Percentiles rank a stretch among this genome's conserved stretches.
Conservation (phyloP, 2,113 vertebrate genomes). For the Protobothrops mucrosquamatus region DNA sequence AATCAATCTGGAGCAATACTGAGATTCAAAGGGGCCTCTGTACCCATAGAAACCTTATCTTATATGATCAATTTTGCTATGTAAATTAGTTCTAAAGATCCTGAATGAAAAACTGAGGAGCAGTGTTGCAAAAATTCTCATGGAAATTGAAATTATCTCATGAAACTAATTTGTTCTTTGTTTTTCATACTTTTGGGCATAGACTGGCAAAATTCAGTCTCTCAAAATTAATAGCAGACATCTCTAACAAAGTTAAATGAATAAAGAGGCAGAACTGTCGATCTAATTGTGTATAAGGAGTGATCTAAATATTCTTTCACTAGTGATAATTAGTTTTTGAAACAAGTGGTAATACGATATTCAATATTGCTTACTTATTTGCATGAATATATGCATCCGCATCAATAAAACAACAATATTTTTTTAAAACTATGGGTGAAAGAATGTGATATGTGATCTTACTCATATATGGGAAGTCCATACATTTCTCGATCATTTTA, state of each 20-base stretch:
- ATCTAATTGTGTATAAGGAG: background rate
- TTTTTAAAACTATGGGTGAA: background rate
- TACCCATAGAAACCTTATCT: background rate
- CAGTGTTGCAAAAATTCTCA: background rate
- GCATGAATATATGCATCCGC: accelerated
- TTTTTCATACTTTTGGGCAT: background rate
- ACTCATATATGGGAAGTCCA: background rate
- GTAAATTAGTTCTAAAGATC: background rate
- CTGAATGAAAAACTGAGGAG: background rate
- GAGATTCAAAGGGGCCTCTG: background rate
- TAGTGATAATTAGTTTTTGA: background rate
- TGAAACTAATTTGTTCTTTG: background rate
- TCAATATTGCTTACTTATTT: background rate
- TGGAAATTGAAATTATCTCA: background rate
- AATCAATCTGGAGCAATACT: background rate
- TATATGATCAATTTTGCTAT: background rate
- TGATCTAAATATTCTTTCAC: background rate
- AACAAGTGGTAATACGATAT: background rate
- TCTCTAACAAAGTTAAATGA: background rate
- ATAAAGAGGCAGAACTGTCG: background rate
- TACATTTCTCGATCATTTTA: background rate
- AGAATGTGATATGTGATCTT: background rate
- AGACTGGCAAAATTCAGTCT: background rate
- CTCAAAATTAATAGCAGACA: background rate
- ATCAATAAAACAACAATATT: background rate